Conservation (phyloP, 2,888 invertebrate species). For the Philaethria dido region DNA sequence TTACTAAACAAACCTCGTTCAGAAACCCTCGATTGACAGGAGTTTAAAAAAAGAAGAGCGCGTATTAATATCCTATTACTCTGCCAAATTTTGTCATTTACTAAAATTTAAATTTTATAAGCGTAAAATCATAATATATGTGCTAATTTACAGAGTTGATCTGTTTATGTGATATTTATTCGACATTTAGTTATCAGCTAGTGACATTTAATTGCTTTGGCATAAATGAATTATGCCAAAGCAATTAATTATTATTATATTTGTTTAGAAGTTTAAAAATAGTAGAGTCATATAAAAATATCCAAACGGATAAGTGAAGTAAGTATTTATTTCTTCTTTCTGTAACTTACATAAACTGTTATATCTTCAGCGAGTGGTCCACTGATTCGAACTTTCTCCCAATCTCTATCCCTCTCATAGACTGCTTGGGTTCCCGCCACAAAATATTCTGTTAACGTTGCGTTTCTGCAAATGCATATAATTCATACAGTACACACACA, state of each 20-base stretch:
- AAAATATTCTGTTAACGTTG: conserved; percentile 90
- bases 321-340: too few relatives aligned
- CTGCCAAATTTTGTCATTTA: not conserved
- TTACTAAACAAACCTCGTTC: too few relatives aligned
- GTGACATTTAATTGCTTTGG: not conserved
- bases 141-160: not conserved
- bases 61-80: too few relatives aligned
- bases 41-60: too few relatives aligned
- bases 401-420: conserved; percentile 90
- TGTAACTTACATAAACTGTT: conserved; percentile 88
- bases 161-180: conserved; percentile 3
- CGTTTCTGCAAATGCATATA: conserved; percentile 78
- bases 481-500: not conserved
- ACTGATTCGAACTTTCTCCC: conserved; percentile 91
- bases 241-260: not conserved
- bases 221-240: too few relatives aligned
- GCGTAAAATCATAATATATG: too few relatives aligned
- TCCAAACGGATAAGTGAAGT: too few relatives aligned
- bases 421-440: conserved; percentile 91
- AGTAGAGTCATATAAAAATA: too few relatives aligned
- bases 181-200: conserved; percentile 1
- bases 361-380: conserved; percentile 93
- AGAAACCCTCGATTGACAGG: too few relatives aligned
- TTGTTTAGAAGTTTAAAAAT: not conserved
- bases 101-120: too few relatives aligned